These are phyloP conservation scores for Caenorhabditis panamensis DNA, from an alignment of 2,888 invertebrate genomes.

Conservation along the genomic window DNA sequence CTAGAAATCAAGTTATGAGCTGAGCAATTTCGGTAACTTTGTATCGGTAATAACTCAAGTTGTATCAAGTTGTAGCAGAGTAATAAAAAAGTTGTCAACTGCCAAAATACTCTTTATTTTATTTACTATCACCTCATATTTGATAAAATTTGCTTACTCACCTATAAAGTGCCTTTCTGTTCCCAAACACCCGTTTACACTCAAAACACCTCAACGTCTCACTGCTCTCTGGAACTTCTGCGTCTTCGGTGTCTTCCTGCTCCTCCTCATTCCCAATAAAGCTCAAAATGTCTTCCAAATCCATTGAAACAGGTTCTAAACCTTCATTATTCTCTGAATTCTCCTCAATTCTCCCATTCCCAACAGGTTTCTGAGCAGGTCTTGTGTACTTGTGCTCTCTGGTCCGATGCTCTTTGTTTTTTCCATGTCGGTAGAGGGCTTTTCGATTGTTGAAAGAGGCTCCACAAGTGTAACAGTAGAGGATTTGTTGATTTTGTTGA, in stretches of 20 bases:
- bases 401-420: constrained; percentile 10
- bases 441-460: constrained; percentile 41
- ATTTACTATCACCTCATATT: too few relatives aligned
- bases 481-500: background rate
- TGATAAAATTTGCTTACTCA: too few relatives aligned
- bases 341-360: background rate
- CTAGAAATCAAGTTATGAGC: too few relatives aligned
- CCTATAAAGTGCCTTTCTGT: constrained; percentile 43
- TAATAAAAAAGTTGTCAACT: too few relatives aligned
- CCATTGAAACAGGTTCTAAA: too few relatives aligned
- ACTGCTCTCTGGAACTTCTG: background rate
- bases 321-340: background rate
- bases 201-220: constrained; percentile 9
- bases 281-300: background rate
- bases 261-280: background rate
- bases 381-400: background rate
- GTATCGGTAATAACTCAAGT: too few relatives aligned
- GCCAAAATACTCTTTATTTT: too few relatives aligned
- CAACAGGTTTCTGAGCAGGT: background rate
- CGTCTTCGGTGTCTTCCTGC: background rate
- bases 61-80: too few relatives aligned
- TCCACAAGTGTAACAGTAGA: constrained; percentile 50
- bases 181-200: constrained; percentile 6
- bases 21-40: too few relatives aligned
- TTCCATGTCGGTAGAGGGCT: constrained; percentile 45